Base-by-base conservation (phyloP, 2,113 vertebrate species). In the Paracanthobrama guichenoti region DNA sequence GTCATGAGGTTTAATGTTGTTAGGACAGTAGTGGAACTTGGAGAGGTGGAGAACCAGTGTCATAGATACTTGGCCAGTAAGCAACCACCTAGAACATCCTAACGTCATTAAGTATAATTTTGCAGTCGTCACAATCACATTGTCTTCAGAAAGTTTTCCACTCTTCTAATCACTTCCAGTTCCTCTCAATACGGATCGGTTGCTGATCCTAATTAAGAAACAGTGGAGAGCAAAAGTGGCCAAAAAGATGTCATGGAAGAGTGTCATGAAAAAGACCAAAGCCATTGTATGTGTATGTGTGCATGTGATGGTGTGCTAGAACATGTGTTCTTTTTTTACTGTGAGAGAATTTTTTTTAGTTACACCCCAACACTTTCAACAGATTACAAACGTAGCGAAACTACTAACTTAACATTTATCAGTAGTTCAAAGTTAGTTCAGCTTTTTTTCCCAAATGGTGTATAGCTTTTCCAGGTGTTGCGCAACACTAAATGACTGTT, bases 181-280 rank as follows among this genome's bases (percentile, higher is more conserved):
- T 94, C 92, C 92, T 75, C 89, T 91, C 89, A 93, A 94, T 93
- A 93, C 92, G 88, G 62, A 92, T 92, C 89, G 89, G 82, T 92
- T 83, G 89, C 84, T 85, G 90, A 88, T 93, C 89, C 90, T 90
- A 91, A 86, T 94, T 92, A 93, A 93, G 89, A 93, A 89, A 87
- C 87, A 85, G 62, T 82, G 72, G 42, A 69, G 82, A 39, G 71
- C 44, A 24, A 53, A 72, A 84, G 55, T 64, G n/a, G 0, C 86
- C 86, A 87, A 86, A 84, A 46, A 24, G 60, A 28, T 0, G 24
- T 81, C 82, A 84, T 86, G 86, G 71, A 88, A 89, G 85, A 20
- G 53, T 60, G 74, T 18, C 14, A 35, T 64, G 59, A 60, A 4
- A 72, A 59, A 67, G 35, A 26, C 26, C 28, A 50, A 28, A 44